Evolutionary conservation across 2,888 invertebrate species (phyloP), one percentile per base, ranked within the genome.

Genomic region (Phragmatobia fuliginosa): DNA sequence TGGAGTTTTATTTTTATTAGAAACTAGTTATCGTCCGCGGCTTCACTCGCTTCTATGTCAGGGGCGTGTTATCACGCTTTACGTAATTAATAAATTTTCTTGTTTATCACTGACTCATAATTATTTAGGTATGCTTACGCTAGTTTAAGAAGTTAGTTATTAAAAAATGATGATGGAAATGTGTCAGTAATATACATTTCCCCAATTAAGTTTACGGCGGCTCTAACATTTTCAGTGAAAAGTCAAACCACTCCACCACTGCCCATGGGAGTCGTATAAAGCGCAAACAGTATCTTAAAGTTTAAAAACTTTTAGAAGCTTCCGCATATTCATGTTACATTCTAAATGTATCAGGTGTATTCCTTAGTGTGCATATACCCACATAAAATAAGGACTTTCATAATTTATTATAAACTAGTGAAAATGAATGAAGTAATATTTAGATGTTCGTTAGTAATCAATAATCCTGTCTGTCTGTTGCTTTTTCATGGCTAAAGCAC

Each of bases 231-330:
- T 62, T 28, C 28, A 38, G 38, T 41, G 18, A 28, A 62, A 62
- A 41, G 41, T 10, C 28, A 62, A 41, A 62, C 38, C 62, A 62
- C 62, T 62, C 62, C 18, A 41, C 21, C 28, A 41, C 62, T 28
- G 38, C 62, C 62, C 38, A 21, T 38, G 38, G 38, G 38, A 62
- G 62, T 28, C 62, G 38, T 62, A 41, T 25, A 38, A 28, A 62
- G 38, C 28, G 25, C 64, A 11, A 38, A 45, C n/a, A 66, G 31
- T 31, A 38, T 41, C 16, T 21, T 62, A 11, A 62, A 62, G 18
- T 62, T 62, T 62, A 41, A 66, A 62, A 59, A 33, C 74, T 61
- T 63, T 59, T 68, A 62, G 36, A 61, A 61, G 41, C 62, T 62
- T 62, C 28, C 41, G 62, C 28, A 28, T 31, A 28, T 28, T 28